Evolutionary conservation across 2,888 invertebrate genomes (phyloP).

Genomic region (Lithosia quadra): DNA sequence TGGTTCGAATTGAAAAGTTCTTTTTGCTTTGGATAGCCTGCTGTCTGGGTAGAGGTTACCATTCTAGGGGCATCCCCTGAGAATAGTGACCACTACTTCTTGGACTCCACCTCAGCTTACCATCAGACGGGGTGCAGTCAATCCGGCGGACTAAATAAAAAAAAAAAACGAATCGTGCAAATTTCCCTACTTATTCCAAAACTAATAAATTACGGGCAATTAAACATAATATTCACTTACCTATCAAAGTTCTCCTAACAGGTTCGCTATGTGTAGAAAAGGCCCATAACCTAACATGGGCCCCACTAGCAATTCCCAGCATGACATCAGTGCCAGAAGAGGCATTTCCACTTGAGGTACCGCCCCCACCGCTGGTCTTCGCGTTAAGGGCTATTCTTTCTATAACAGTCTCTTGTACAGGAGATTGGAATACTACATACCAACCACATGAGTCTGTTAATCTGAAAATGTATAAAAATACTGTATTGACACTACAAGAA

Average conservation of each 20-base stretch:
- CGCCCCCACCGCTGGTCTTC: slow-evolving; percentile 79
- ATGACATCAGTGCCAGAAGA: slow-evolving; percentile 80
- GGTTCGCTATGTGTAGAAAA: slow-evolving; percentile 84
- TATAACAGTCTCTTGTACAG: slow-evolving; percentile 95
- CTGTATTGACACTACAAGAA: neutral
- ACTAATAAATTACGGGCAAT: too few species aligned
- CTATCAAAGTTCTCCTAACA: slow-evolving; percentile 80
- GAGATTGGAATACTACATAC: slow-evolving; percentile 97
- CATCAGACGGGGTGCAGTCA: too few species aligned
- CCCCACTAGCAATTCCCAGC: slow-evolving; percentile 82
- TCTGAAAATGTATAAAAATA: slow-evolving; percentile 69
- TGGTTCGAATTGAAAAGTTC: too few species aligned
- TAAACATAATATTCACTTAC: slow-evolving; percentile 57
- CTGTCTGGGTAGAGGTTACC: too few species aligned
- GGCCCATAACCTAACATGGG: slow-evolving; percentile 81
- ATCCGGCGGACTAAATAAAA: too few species aligned
- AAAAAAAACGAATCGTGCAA: too few species aligned
- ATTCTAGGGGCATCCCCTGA: too few species aligned
- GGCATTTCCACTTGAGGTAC: slow-evolving; percentile 70
- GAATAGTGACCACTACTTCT: too few species aligned
- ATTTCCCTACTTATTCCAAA: too few species aligned
- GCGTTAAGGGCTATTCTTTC: slow-evolving; percentile 97
- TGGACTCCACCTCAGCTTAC: too few species aligned
- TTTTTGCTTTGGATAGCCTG: too few species aligned
- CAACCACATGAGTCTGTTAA: slow-evolving; percentile 98